A percentile compares a stretch with the other conserved stretches of the same genome.
Evolutionary conservation across 2,888 invertebrate genomes (phyloP).

Genomic region (Rapana venosa): DNA sequence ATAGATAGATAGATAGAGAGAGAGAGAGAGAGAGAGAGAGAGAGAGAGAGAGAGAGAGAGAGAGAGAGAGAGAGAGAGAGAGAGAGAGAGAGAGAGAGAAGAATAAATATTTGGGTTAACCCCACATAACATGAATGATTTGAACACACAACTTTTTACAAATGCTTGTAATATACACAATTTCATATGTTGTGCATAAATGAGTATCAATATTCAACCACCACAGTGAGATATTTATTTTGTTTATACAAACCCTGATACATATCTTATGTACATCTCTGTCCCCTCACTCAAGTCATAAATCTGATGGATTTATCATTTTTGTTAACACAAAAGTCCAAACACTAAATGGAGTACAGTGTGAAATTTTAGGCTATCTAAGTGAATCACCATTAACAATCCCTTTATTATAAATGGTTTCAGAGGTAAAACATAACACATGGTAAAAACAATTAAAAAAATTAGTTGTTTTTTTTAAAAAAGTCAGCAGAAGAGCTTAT

Average conservation of each 20-base stretch:
- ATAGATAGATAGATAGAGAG: too few relatives aligned
- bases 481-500: background rate
- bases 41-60: too few relatives aligned
- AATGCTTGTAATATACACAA: background rate
- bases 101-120: background rate
- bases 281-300: background rate
- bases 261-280: background rate
- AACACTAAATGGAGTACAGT: background rate
- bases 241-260: constrained; percentile 30
- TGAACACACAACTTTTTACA: background rate
- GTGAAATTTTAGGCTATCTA: background rate
- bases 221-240: constrained; percentile 23
- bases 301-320: background rate
- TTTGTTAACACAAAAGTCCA: constrained; percentile 2
- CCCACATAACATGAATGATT: background rate
- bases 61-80: too few relatives aligned
- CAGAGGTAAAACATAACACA: background rate
- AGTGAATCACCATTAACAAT: background rate
- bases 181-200: background rate
- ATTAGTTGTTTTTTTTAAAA: too few relatives aligned
- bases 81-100: too few relatives aligned
- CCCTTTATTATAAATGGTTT: background rate
- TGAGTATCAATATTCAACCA: constrained; percentile 23
- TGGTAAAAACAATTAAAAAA: background rate
- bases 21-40: too few relatives aligned